Percentiles rank a stretch among this genome's conserved stretches.
These are phyloP conservation scores for Bujurquina vittata DNA, from an alignment of 2,113 vertebrate genomes.

Conservation along the genomic window DNA sequence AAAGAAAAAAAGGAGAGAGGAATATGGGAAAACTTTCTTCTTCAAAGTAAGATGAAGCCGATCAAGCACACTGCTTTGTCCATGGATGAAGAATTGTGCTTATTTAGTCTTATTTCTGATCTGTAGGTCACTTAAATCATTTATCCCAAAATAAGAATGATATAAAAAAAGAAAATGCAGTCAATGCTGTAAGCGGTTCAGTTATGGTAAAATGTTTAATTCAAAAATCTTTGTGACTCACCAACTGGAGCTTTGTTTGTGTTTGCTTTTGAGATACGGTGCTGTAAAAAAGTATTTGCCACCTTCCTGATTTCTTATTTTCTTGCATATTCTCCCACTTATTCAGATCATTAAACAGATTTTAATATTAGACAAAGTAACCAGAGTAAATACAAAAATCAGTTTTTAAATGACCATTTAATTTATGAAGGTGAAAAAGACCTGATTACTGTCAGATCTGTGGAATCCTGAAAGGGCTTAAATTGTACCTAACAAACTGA, in stretches of 20 bases:
- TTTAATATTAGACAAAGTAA: not conserved
- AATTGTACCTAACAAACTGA: no score
- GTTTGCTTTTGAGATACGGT: not conserved
- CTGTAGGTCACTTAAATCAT: not conserved
- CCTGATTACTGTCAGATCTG: no score
- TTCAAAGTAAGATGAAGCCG: slow-evolving; percentile 45
- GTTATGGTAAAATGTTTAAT: not conserved
- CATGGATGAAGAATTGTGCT: not conserved
- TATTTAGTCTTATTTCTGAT: not conserved
- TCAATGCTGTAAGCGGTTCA: not conserved
- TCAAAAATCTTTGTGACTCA: not conserved
- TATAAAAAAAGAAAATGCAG: not conserved
- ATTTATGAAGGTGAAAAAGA: not conserved
- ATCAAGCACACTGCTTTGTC: slow-evolving; percentile 21
- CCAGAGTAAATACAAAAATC: not conserved
- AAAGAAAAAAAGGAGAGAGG: slow-evolving; percentile 36
- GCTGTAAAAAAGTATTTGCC: not conserved
- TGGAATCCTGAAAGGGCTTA: no score
- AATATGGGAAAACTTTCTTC: slow-evolving; percentile 40
- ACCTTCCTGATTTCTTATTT: not conserved
- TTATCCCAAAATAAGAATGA: not conserved
- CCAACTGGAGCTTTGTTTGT: not conserved
- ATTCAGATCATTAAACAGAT: not conserved
- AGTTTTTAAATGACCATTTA: not conserved
- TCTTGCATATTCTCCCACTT: not conserved